A percentile compares a stretch with the other conserved stretches of the same genome.
Conservation (phyloP, 2,888 invertebrate genomes). For the Eurytoma adleriae region DNA sequence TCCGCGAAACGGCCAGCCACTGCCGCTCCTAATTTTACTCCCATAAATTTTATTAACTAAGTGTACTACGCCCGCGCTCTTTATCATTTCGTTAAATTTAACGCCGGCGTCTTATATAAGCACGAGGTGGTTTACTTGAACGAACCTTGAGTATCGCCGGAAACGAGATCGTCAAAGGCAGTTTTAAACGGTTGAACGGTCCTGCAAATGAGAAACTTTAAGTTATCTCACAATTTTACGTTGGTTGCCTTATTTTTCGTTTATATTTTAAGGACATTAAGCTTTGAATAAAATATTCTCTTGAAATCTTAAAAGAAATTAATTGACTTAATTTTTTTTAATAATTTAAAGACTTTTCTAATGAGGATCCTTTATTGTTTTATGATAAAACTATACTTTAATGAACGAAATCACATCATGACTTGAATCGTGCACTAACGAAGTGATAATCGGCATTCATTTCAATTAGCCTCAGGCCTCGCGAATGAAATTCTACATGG, state of each 20-base stretch:
- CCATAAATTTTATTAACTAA: constrained; percentile 36
- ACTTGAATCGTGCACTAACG: too few species aligned
- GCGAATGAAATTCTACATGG: constrained; percentile 26
- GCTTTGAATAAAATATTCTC: background rate
- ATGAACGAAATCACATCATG: too few species aligned
- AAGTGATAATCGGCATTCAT: constrained; percentile 22
- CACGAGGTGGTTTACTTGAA: too few species aligned
- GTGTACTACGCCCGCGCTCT: background rate
- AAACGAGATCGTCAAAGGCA: constrained; percentile 31
- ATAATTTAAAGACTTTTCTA: too few species aligned
- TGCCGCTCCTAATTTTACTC: constrained; percentile 34
- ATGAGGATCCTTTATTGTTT: too few species aligned
- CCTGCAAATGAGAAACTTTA: background rate
- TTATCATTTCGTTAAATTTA: constrained; percentile 1
- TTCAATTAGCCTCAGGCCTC: constrained; percentile 17
- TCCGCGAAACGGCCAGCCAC: constrained; percentile 21
- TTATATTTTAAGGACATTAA: background rate
- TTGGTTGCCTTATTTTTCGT: constrained; percentile 14
- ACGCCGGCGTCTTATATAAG: too few species aligned
- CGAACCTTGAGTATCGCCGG: background rate
- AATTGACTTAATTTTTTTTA: too few species aligned
- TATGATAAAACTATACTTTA: too few species aligned
- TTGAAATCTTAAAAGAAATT: background rate
- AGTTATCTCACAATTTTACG: constrained; percentile 37
- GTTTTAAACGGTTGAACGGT: constrained; percentile 6